Base-by-base conservation (phyloP, 2,797 vertebrate genomes). In the Antennarius maculatus region DNA sequence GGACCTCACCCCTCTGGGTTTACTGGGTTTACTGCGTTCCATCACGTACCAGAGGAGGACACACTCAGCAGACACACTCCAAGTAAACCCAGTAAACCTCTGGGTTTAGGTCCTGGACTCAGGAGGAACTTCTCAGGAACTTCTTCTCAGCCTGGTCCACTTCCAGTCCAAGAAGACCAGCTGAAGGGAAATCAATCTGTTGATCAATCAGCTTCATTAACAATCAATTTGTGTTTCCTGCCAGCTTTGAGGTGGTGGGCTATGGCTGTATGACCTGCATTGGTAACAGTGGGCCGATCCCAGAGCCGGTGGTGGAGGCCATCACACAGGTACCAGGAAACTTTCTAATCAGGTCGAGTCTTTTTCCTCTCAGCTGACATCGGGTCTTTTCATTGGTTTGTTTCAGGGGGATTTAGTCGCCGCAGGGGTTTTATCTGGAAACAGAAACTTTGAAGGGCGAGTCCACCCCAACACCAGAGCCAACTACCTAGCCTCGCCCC, bases 241-340 rank as follows among this genome's bases (percentile, higher is more conserved):
- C 14, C 62, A 99, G 98, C 76, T 99, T 99, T 86, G 97, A 97
- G 16, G 96, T 99, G 12, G 98, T 99, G 34, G 98, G 98, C 67
- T 99, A 99, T 13, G 98, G 97, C 43, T 99, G 98, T 77, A 99
- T 99, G 97, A 99, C 97, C 9, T 99, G 98, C 78, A 99, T 99
- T 63, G 98, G 98, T 66, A 99, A 99, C 89, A 99, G 98, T 11
- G 97, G 98, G 29, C 96, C 98, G 5, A 91, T 99, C 1, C 96
- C 97, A 0, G 97, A 99, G 11, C 74, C 94, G 1, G 96, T 99
- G 58, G 96, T 97, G 61, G 95, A 97, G 67, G 96, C 98, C 61
- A 96, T 99, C 74, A 95, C 91, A 1, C 89, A 97, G 96, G 98
- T 99, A 95, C 62, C 5, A 5, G 2, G 5, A 37, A 18, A 28